phyloP scores from a whole-genome alignment of 2,797 vertebrate genomes.

The Neomorphus geoffroyi region DNA sequence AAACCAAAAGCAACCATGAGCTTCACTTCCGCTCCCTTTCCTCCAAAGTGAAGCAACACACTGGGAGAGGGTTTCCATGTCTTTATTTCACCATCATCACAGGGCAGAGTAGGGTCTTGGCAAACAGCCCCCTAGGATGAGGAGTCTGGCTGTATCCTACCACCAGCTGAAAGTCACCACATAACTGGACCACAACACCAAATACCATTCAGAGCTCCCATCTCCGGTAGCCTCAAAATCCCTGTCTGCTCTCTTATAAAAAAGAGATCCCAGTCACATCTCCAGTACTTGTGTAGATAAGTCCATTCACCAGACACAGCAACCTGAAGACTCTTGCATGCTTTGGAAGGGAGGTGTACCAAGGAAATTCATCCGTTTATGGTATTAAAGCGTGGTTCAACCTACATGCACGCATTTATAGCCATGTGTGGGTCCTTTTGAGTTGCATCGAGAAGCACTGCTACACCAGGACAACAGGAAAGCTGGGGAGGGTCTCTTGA shows the following conservation, averaged over 20 bases:
- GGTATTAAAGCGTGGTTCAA: neutral
- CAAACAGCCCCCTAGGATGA: rapidly evolving
- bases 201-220: neutral
- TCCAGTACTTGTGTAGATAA: neutral
- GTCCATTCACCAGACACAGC: neutral
- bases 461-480: neutral
- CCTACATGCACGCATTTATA: rapidly evolving
- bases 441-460: neutral
- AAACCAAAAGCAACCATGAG: neutral
- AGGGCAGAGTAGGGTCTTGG: rapidly evolving
- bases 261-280: rapidly evolving
- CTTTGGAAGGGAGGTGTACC: neutral
- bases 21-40: neutral
- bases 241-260: neutral
- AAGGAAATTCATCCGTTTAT: neutral
- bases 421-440: neutral
- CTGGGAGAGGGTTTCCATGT: neutral
- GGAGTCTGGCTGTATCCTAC: neutral
- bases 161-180: rapidly evolving
- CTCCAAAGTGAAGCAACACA: neutral
- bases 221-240: neutral
- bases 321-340: neutral
- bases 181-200: neutral
- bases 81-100: neutral
- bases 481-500: no score